Evolutionary conservation across 2,888 invertebrate genomes (phyloP).

Genomic region (Chydorus sphaericus): DNA sequence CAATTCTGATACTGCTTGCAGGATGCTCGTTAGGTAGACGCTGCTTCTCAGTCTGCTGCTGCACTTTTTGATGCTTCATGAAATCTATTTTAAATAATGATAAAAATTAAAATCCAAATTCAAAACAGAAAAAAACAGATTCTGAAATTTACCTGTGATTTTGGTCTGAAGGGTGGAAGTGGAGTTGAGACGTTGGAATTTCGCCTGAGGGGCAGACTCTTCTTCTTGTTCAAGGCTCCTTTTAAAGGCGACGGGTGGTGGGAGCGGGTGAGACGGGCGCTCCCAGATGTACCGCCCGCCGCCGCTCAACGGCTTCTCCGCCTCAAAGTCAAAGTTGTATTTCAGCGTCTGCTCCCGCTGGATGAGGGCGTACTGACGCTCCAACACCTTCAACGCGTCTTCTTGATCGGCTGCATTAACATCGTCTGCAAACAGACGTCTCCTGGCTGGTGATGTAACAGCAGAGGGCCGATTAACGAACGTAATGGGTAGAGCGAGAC

Average conservation of each 20-base stretch:
- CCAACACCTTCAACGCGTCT: not conserved
- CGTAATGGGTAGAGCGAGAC: too few relatives aligned
- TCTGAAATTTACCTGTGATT: not conserved
- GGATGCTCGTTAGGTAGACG: not conserved
- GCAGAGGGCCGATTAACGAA: too few relatives aligned
- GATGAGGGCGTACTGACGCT: not conserved
- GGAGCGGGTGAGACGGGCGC: not conserved
- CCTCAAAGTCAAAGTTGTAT: not conserved
- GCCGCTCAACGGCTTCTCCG: not conserved
- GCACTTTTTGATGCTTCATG: not conserved
- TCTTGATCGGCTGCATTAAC: not conserved
- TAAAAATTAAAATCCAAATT: not conserved
- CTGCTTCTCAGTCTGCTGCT: not conserved
- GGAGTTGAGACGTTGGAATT: too few relatives aligned
- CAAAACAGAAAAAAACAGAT: too few relatives aligned
- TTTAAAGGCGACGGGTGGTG: not conserved
- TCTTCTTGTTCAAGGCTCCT: not conserved
- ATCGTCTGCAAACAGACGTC: not conserved
- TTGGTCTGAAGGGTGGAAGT: not conserved
- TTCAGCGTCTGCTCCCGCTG: not conserved
- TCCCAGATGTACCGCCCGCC: not conserved
- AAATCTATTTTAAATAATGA: not conserved
- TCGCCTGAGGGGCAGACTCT: not conserved
- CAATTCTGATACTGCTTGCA: not conserved
- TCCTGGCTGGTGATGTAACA: not conserved